These are phyloP conservation scores for Perizoma affinitatum DNA, from an alignment of 2,888 invertebrate species.

Conservation along the genomic window DNA sequence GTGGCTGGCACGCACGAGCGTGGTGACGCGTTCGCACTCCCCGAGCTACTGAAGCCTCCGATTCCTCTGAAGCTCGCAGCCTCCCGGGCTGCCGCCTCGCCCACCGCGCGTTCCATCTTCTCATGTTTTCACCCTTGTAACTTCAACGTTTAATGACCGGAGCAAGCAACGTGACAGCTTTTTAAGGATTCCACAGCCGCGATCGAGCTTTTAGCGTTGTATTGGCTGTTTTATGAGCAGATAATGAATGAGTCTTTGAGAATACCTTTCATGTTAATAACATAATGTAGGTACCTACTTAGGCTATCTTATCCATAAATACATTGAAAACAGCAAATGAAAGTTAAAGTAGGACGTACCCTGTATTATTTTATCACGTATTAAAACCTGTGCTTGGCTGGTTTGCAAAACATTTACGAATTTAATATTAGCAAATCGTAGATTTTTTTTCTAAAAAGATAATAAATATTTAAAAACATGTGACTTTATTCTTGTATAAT, in stretches of 20 bases:
- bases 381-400: too few species aligned
- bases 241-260: not conserved
- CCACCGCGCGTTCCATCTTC: slow-evolving; percentile 36
- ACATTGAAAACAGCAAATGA: too few species aligned
- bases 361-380: too few species aligned
- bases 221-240: slow-evolving; percentile 18
- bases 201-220: slow-evolving; percentile 11
- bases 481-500: too few species aligned
- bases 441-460: too few species aligned
- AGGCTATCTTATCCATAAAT: too few species aligned
- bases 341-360: too few species aligned
- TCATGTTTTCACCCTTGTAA: slow-evolving; percentile 53
- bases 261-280: too few species aligned
- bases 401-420: too few species aligned
- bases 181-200: slow-evolving; percentile 12
- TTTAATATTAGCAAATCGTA: too few species aligned
- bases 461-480: too few species aligned
- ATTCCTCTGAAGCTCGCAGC: slow-evolving; percentile 10
- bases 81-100: slow-evolving; percentile 41
- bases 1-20: slow-evolving; percentile 13
- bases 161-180: slow-evolving; percentile 25
- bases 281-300: too few species aligned
- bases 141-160: slow-evolving; percentile 48
- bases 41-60: slow-evolving; percentile 19
- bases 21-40: slow-evolving; percentile 17